Percentiles rank a stretch among this genome's conserved stretches.
phyloP scores from a whole-genome alignment of 2,888 invertebrate species.

The Ormyrus thymus region DNA sequence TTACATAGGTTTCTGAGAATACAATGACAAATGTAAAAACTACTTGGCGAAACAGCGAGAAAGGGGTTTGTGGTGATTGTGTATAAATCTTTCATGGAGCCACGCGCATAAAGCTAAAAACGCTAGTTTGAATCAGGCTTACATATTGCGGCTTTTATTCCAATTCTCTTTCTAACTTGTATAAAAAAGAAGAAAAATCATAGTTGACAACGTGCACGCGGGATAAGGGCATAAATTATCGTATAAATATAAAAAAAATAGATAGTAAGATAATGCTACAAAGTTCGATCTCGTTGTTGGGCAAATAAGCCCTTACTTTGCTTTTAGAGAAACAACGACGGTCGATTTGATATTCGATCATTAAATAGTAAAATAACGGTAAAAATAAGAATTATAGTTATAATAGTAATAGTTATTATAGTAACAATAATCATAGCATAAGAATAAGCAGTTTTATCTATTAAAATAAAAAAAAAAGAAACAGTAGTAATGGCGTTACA shows the following conservation, averaged over 20 bases:
- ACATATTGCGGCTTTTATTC: constrained; percentile 34
- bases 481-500: constrained; percentile 43
- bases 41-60: constrained; percentile 54
- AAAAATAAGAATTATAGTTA: constrained; percentile 56
- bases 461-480: constrained; percentile 40
- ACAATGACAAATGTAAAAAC: constrained; percentile 56
- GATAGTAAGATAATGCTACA: constrained; percentile 30
- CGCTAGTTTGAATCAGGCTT: constrained; percentile 42
- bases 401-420: constrained; percentile 54
- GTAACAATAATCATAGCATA: constrained; percentile 52
- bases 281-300: constrained; percentile 9
- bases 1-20: constrained; percentile 53
- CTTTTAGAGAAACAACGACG: constrained; percentile 28
- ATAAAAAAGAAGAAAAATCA: constrained; percentile 37
- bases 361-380: constrained; percentile 42
- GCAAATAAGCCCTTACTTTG: constrained; percentile 15
- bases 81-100: constrained; percentile 44
- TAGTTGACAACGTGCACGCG: constrained; percentile 41
- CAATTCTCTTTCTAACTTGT: constrained; percentile 19
- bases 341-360: constrained; percentile 17
- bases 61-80: constrained; percentile 43
- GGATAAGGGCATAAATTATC: constrained; percentile 17
- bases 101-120: constrained; percentile 49
- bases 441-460: constrained; percentile 30
- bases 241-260: constrained; percentile 37